Percentiles rank a stretch among this genome's conserved stretches.
Conservation (phyloP, 2,797 vertebrate species). For the Acipenser transmontanus region DNA sequence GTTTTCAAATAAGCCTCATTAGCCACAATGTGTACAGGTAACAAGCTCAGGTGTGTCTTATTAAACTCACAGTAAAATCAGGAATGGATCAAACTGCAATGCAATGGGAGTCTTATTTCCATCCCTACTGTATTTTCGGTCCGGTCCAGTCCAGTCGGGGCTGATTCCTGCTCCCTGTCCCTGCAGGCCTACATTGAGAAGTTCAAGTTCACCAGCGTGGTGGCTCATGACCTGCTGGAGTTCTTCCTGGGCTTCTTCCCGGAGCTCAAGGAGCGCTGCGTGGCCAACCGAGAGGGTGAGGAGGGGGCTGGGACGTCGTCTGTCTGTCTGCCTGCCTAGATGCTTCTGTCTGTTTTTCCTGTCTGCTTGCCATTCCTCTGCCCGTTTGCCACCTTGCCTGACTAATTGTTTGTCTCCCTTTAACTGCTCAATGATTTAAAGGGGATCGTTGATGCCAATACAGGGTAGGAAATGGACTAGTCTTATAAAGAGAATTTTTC, state of each 20-base stretch:
- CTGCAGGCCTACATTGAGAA: slow-evolving; percentile 84
- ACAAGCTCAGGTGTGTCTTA: too few relatives aligned
- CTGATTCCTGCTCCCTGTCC: slow-evolving; percentile 12
- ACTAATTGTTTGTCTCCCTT: background rate
- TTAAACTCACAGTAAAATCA: too few relatives aligned
- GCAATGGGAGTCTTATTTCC: too few relatives aligned
- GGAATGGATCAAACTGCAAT: too few relatives aligned
- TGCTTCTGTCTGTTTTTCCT: slow-evolving; percentile 19
- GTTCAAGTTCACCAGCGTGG: slow-evolving; percentile 86
- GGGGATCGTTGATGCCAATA: too few relatives aligned
- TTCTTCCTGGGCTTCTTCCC: slow-evolving; percentile 86
- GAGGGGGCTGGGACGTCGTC: background rate
- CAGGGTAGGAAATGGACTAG: too few relatives aligned
- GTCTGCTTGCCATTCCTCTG: slow-evolving; percentile 8
- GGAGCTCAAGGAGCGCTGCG: slow-evolving; percentile 74
- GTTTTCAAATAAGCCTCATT: too few relatives aligned
- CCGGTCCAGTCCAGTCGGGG: background rate
- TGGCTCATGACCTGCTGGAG: slow-evolving; percentile 85
- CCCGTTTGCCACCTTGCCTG: slow-evolving; percentile 12
- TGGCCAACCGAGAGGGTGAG: slow-evolving; percentile 77
- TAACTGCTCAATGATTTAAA: too few relatives aligned
- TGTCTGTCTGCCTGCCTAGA: background rate
- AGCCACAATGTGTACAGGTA: too few relatives aligned
- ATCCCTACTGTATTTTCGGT: too few relatives aligned
- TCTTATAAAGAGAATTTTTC: too few relatives aligned